Evolutionary conservation across 1,140 invertebrate species (phyloP), one percentile per base, ranked within the genome.

Genomic region (Drosophila nannoptera): DNA sequence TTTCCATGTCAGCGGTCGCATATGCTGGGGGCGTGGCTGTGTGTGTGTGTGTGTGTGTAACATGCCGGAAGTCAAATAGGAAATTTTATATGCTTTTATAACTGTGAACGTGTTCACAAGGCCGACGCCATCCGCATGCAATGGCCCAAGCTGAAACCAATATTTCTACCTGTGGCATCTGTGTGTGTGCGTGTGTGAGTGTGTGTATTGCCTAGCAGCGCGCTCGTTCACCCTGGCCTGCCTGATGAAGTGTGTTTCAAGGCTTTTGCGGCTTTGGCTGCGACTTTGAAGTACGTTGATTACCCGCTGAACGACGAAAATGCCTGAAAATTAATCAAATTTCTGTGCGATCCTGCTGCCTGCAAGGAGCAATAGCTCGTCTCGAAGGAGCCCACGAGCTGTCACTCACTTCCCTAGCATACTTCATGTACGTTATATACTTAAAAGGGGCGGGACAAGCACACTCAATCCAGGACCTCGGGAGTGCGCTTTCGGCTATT

Each of bases 71-170:
- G 81, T 86, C 77, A 86, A 86, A 84, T 84, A 81, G 74, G 81
- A 84, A 86, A 84, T 84, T 84, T 81, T 75, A 84, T 84, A 84
- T 86, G 81, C 81, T 84, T 86, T 86, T 84, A 86, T 84, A 86
- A 76, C 73, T 84, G 81, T 60, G 76, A 74, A 86, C 81, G 80
- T 83, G 78, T 77, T 77, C 76, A 84, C 80, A 83, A 84, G 76
- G 75, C 54, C 64, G 43, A 11, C 9, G 12, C 7, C 54, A 3
- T 29, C 62, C 40, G 35, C 54, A 12, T 43, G 40, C 60, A 60
- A n/a, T 16, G 12, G 8, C 22, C 45, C 8, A 43, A 56, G 43
- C 62, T n/a, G 43, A 55, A 58, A 53, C 50, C 64, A 68, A 63
- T 55, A 63, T 56, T 12, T 43, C 11, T 32, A 45, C 22, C 42